Base-by-base conservation (phyloP, 2,113 vertebrate species). In the Pterophyllum scalare region DNA sequence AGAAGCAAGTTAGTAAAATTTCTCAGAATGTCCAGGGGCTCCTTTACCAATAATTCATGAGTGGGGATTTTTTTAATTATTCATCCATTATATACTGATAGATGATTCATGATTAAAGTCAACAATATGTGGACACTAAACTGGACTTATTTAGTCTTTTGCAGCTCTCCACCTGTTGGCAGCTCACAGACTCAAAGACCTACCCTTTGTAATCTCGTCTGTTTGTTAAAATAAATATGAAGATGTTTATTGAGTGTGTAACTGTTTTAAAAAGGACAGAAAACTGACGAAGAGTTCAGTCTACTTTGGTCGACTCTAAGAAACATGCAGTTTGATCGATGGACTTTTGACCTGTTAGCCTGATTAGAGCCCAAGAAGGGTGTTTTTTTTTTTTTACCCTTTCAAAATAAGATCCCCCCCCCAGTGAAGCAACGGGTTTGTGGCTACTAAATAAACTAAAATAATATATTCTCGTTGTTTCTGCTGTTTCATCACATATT, bases 161-260 rank as follows among this genome's bases (percentile, higher is more conserved):
- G 5, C 17, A 61, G 28, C 2, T 38, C 10, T 20, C 6, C 19
- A 22, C 20, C 19, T 35, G 65, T 28, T 70, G 43, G 65, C 43
- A 35, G 75, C 28, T 77, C 43, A 31, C 7, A 26, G 26, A 31
- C 65, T 52, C 43, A 13, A 70, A 52, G 65, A 52, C 17, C 65
- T 52, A 20, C 26, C 31, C 26, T 52, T 70, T 70, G 24, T 49
- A 52, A 1, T 70, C 24, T 28, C 13, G 65, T 49, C 0, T 70
- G 49, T 70, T 70, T 70, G 65, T 24, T 31, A 70, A 70, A 72
- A 72, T 72, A 31, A 31, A 72, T 72, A 70, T 1, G 64, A 20
- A 20, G 9, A 52, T 52, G 17, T 31, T 52, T 52, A 52, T n/a
- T 1, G 0, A 2, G 0, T 10, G 24, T 31, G 65, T 52, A 0